Evolutionary conservation across 1,140 invertebrate species (phyloP).

Genomic region (Macrocentrus cingulum): DNA sequence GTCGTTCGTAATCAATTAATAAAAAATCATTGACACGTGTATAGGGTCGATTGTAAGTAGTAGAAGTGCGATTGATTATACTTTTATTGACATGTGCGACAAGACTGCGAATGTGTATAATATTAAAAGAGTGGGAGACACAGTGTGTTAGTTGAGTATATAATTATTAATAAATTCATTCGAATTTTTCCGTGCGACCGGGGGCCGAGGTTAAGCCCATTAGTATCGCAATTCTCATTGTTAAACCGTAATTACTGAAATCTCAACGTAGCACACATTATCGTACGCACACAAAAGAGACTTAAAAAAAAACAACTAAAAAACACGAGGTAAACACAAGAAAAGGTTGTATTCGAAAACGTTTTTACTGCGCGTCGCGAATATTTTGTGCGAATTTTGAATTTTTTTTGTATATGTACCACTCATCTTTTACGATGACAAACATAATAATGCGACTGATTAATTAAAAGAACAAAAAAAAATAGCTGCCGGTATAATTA

Average conservation of each 20-base stretch:
- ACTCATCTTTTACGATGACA: no score
- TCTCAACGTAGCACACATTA: conserved; percentile 1
- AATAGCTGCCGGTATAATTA: conserved; percentile 27
- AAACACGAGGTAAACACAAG: not conserved
- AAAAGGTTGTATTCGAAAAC: conserved; percentile 44
- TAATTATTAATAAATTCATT: conserved; percentile 2
- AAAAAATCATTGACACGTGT: conserved; percentile 26
- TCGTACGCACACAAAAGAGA: conserved; percentile 15
- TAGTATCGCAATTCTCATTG: conserved; percentile 30
- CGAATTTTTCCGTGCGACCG: conserved; percentile 16
- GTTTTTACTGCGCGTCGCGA: conserved; percentile 15
- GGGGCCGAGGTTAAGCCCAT: conserved; percentile 20
- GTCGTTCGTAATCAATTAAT: conserved; percentile 17
- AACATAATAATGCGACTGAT: conserved; percentile 21
- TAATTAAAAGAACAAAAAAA: conserved; percentile 21
- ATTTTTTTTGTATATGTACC: no score
- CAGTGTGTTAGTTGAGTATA: conserved; percentile 15
- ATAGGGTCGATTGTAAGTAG: conserved; percentile 23
- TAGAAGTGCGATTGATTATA: conserved; percentile 40
- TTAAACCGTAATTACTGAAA: conserved; percentile 27
- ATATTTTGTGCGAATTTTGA: no score
- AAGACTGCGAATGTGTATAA: conserved; percentile 9
- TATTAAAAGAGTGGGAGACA: conserved; percentile 1
- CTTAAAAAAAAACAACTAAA: conserved; percentile 1
- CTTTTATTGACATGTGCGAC: conserved; percentile 35